These are phyloP conservation scores for Nephotettix cincticeps DNA, from an alignment of 1,140 invertebrate genomes.

Conservation along the genomic window DNA sequence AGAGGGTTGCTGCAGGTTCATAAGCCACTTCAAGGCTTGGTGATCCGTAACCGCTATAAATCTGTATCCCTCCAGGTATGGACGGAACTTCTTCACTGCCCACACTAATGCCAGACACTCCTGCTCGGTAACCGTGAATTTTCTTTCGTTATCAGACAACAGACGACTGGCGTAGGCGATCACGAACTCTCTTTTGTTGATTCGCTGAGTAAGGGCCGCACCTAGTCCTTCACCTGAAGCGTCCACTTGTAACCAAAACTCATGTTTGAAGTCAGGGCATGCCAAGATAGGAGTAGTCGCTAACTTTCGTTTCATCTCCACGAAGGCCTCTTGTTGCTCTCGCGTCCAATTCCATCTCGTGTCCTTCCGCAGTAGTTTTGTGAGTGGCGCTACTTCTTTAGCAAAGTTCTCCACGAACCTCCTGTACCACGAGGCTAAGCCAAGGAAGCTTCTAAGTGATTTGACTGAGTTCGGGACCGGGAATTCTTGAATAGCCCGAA, in stretches of 20 bases:
- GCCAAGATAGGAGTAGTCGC: slow-evolving; percentile 35
- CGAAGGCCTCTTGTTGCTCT: slow-evolving; percentile 24
- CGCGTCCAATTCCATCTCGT: slow-evolving; percentile 31
- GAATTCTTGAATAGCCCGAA: slow-evolving; percentile 43
- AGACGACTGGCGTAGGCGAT: slow-evolving; percentile 44
- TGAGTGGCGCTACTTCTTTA: slow-evolving; percentile 40
- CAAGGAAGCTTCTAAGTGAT: slow-evolving; percentile 36
- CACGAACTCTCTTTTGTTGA: slow-evolving; percentile 34
- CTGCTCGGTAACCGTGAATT: slow-evolving; percentile 46
- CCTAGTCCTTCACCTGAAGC: slow-evolving; percentile 41
- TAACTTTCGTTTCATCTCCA: slow-evolving; percentile 37
- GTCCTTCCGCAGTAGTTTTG: slow-evolving; percentile 39
- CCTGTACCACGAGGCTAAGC: slow-evolving; percentile 43
- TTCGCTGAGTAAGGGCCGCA: slow-evolving; percentile 40
- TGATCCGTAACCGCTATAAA: slow-evolving; percentile 50
- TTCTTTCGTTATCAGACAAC: slow-evolving; percentile 42
- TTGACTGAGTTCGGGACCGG: slow-evolving; percentile 36
- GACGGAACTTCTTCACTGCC: slow-evolving; percentile 43
- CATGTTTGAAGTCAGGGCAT: slow-evolving; percentile 38
- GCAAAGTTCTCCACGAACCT: slow-evolving; percentile 46
- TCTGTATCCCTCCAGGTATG: slow-evolving; percentile 45
- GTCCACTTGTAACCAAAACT: slow-evolving; percentile 41
- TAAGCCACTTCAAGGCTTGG: slow-evolving; percentile 45
- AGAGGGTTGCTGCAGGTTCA: slow-evolving; percentile 43
- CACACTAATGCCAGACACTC: slow-evolving; percentile 49